Conservation (phyloP, 2,888 invertebrate genomes). For the Epinotia demarniana region DNA sequence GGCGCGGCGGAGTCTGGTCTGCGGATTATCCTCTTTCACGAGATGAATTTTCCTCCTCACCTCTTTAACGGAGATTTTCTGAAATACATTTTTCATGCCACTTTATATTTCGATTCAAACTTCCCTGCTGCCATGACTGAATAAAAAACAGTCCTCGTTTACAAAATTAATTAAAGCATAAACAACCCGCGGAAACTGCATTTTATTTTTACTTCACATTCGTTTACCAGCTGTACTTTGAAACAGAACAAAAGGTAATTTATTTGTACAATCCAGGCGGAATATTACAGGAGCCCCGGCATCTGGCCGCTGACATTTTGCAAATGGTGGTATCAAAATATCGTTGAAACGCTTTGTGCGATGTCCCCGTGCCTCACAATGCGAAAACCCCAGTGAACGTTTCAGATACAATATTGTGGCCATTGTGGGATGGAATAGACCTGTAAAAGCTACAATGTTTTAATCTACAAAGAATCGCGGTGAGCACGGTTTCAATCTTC, state of each 20-base stretch:
- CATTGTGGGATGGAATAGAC: constrained; percentile 5
- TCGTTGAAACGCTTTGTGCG: constrained; percentile 44
- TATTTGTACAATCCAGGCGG: constrained; percentile 41
- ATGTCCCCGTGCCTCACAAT: constrained; percentile 41
- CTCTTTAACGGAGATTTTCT: constrained; percentile 48
- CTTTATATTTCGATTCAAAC: constrained; percentile 17
- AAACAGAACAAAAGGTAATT: constrained; percentile 44
- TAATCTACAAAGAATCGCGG: constrained; percentile 28
- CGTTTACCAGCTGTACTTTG: constrained; percentile 40
- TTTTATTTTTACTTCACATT: constrained; percentile 23
- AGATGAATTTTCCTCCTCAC: constrained; percentile 64
- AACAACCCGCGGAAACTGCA: constrained; percentile 3
- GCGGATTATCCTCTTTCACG: constrained; percentile 72
- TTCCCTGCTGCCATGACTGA: constrained; percentile 1
- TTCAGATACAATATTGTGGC: constrained; percentile 32
- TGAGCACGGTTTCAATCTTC: constrained; percentile 33
- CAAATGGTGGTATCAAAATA: constrained; percentile 46
- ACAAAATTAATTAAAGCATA: constrained; percentile 19
- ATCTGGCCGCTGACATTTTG: constrained; percentile 46
- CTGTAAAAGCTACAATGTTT: constrained; percentile 40
- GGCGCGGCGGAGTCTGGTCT: constrained; percentile 57
- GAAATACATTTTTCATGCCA: constrained; percentile 36
- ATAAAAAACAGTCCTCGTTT: constrained; percentile 17
- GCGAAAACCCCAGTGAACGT: constrained; percentile 35
- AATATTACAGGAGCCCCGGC: constrained; percentile 41